These are phyloP conservation scores for Callaeas wilsoni DNA, from an alignment of 2,113 vertebrate genomes.

Conservation along the genomic window DNA sequence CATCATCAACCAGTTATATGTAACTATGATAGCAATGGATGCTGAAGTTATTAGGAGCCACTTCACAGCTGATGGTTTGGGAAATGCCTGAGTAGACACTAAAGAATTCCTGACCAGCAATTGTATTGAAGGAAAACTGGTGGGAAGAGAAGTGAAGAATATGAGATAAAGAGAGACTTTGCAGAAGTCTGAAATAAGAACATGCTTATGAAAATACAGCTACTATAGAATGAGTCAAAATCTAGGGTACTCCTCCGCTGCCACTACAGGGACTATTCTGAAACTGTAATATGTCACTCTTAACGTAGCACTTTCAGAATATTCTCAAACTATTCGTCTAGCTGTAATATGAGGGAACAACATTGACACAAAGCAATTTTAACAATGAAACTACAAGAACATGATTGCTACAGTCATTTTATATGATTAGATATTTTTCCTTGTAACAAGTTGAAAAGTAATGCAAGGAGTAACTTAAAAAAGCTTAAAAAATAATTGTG, in stretches of 20 bases:
- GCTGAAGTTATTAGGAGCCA: not conserved
- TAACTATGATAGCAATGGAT: not conserved
- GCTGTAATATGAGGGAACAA: not conserved
- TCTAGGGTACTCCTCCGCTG: not conserved
- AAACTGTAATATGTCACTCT: not conserved
- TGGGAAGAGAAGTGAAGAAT: not conserved
- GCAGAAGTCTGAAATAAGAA: not conserved
- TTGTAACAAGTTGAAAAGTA: not conserved
- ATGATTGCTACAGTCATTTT: not conserved
- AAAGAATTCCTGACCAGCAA: not conserved
- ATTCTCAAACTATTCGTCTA: not conserved
- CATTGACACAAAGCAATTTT: not conserved
- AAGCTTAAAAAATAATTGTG: fast-evolving
- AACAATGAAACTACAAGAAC: not conserved
- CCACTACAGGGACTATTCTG: not conserved
- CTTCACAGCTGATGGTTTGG: not conserved
- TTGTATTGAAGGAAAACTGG: not conserved
- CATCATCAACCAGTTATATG: not conserved
- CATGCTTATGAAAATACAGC: not conserved
- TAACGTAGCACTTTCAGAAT: not conserved
- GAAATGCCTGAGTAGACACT: not conserved
- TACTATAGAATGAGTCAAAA: not conserved
- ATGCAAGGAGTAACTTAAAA: not conserved
- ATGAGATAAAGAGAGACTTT: not conserved
- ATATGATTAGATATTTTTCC: not conserved